Conservation (phyloP, 2,797 vertebrate species). For the Mormyrus hasselquistii region DNA sequence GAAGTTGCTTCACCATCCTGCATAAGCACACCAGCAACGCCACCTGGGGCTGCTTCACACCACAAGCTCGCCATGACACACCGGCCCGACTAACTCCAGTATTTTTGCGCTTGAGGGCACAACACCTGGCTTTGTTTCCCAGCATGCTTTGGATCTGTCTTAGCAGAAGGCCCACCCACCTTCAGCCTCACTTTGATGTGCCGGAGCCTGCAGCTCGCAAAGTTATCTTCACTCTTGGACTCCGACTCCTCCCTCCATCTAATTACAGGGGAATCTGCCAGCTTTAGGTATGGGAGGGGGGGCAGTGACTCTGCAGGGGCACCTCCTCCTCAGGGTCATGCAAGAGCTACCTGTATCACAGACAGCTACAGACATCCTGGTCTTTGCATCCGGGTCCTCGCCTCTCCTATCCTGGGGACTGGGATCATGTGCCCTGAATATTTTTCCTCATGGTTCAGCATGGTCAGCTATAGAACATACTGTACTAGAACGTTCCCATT, state of each 20-base stretch:
- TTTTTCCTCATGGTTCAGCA: background rate
- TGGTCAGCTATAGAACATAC: background rate
- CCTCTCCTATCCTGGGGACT: background rate
- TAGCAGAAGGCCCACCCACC: background rate
- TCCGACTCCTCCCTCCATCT: conserved; percentile 2
- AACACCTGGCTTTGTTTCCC: conserved; percentile 9
- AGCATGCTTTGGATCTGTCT: background rate
- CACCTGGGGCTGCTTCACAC: background rate
- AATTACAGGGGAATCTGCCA: conserved; percentile 24
- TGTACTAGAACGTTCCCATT: background rate
- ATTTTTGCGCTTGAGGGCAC: background rate
- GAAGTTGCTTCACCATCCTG: too few relatives aligned
- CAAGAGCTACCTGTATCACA: background rate
- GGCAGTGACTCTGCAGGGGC: background rate
- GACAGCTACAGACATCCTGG: background rate
- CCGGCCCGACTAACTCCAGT: background rate
- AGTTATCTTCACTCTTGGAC: conserved; percentile 16
- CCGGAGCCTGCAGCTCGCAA: background rate
- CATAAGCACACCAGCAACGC: background rate
- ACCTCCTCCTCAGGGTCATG: background rate
- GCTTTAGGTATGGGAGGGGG: background rate
- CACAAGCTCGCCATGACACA: background rate
- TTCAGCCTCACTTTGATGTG: background rate
- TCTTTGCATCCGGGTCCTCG: background rate
- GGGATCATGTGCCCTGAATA: background rate